phyloP scores from a whole-genome alignment of 2,797 vertebrate species.

The Geotrypetes seraphini region DNA sequence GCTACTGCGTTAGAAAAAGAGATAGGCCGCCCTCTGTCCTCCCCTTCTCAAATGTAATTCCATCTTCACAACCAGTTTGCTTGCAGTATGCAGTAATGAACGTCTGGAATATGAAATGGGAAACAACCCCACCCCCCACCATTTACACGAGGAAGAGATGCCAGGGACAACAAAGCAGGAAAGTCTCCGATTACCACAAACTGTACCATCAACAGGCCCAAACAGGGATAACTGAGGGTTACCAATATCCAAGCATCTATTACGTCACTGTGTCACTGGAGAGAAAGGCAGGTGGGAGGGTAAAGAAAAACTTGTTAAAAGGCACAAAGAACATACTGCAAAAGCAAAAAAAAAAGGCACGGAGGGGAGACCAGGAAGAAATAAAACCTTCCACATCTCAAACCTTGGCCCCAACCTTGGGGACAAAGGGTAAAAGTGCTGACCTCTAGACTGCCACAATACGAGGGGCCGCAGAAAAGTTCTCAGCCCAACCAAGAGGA shows the following conservation, averaged over 20 bases:
- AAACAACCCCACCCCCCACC: not conserved
- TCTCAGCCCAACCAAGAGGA: too few species aligned
- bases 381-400: too few species aligned
- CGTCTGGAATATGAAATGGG: not conserved
- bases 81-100: too few species aligned
- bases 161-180: not conserved
- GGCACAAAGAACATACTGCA: too few species aligned
- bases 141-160: not conserved
- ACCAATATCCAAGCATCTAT: not conserved
- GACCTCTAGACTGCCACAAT: accelerated
- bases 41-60: too few species aligned
- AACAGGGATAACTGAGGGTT: not conserved
- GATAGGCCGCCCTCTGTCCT: too few species aligned
- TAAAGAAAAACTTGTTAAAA: accelerated
- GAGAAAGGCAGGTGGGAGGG: too few species aligned
- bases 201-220: accelerated
- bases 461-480: too few species aligned
- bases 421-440: not conserved
- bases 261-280: not conserved
- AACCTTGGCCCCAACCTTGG: accelerated
- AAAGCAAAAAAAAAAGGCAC: too few species aligned
- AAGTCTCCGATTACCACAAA: accelerated
- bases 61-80: too few species aligned
- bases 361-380: too few species aligned
- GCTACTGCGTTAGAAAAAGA: too few species aligned